Percentiles rank a stretch among this genome's conserved stretches.
These are phyloP conservation scores for Notodonta dromedarius DNA, from an alignment of 2,888 invertebrate species.

Conservation along the genomic window DNA sequence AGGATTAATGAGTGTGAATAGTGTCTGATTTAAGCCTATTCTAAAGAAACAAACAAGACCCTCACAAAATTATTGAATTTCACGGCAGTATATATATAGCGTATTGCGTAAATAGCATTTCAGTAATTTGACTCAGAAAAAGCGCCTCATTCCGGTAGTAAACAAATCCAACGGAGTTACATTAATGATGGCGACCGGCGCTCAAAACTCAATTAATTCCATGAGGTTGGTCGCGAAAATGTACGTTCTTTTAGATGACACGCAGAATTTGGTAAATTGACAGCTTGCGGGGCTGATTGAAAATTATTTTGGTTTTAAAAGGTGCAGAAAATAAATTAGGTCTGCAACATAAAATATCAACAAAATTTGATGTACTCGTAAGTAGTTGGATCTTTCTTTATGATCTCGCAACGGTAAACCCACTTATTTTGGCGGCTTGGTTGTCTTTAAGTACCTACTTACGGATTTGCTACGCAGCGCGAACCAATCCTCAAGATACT, in stretches of 20 bases:
- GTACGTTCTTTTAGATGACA: not conserved
- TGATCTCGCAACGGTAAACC: too few species aligned
- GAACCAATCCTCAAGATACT: too few species aligned
- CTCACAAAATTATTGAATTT: not conserved
- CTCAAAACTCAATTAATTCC: constrained; percentile 24
- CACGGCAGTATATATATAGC: not conserved
- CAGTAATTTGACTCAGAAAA: constrained; percentile 2
- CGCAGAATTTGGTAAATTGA: not conserved
- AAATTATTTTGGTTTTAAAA: not conserved
- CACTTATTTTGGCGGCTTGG: too few species aligned
- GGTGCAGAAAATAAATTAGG: too few species aligned
- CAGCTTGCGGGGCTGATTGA: not conserved
- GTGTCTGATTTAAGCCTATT: too few species aligned
- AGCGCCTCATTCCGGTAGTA: not conserved
- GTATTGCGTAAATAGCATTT: not conserved
- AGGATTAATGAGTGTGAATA: too few species aligned
- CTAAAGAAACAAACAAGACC: not conserved
- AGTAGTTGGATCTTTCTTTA: too few species aligned
- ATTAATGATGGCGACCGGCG: constrained; percentile 13
- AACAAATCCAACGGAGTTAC: constrained; percentile 10
- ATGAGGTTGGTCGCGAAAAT: constrained; percentile 6
- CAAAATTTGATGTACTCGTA: too few species aligned
- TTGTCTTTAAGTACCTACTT: too few species aligned
- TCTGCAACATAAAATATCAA: too few species aligned
- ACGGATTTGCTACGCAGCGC: too few species aligned